Base-by-base conservation (phyloP, 2,797 vertebrate species). In the Mormyrops boulengeri region DNA sequence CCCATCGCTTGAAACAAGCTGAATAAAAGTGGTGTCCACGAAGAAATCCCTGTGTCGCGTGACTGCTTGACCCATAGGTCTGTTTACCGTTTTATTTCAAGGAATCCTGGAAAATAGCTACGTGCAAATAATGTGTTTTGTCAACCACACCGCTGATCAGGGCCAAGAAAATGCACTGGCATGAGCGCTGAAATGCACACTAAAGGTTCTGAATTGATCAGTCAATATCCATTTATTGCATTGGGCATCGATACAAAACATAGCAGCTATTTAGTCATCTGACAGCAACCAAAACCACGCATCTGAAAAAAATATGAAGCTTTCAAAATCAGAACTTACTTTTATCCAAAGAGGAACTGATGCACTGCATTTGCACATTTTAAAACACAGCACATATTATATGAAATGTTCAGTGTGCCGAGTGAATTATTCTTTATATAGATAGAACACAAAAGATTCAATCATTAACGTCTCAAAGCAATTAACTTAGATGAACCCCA, bases 401-500 rank as follows among this genome's bases (percentile, higher is more conserved):
- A 62, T 66, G 60, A 55, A 88, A 55, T 69, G 26, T 88, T 55
- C 19, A 89, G 80, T 55, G 22, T 52, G 44, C 44, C 4, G 26
- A 62, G 44, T 19, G 14, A 49, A 85, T 19, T 62, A 26, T 34
- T 60, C 86, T 47, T 88, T 86, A 38, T 86, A 82, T 86, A 89
- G 57, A 50, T 19, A 49, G 26, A 49, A 49, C 44, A 90, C 22
- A 89, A 89, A 89, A 89, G 41, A 89, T 89, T 66, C 55, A 89
- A 89, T 73, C 89, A 91, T 80, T 86, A 62, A 88, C 9, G 84
- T 55, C 77, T 66, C 66, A 87, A 90, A 82, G 87, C 53, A 90
- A 90, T 88, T 90, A 91, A 60, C 73, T 38, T 44, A 44, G 85
- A 38, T 19, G 87, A 44, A 87, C 66, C 80, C 69, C 8, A 90